Evolutionary conservation across 2,113 vertebrate species (phyloP).

Genomic region (Amazona vittata): DNA sequence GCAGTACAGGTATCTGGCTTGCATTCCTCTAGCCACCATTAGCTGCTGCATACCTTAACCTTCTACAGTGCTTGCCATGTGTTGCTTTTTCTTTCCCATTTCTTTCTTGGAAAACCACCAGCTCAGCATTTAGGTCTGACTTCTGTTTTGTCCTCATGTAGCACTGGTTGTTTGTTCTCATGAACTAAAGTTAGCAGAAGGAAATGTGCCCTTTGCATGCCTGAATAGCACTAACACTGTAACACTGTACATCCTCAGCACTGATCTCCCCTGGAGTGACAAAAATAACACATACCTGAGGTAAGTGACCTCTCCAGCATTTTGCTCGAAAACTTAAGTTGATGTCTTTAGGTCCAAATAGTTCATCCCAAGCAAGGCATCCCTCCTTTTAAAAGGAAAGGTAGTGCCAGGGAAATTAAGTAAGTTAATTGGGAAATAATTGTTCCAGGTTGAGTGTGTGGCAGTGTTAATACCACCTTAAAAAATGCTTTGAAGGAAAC

Average conservation of each 20-base stretch:
- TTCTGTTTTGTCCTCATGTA: not conserved
- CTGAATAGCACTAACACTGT: not conserved
- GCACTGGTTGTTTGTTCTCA: not conserved
- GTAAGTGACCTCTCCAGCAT: not conserved
- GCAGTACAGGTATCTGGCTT: conserved; percentile 84
- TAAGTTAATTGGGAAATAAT: not conserved
- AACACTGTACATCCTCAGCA: not conserved
- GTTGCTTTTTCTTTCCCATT: not conserved
- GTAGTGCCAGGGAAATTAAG: not conserved
- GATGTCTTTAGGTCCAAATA: not conserved
- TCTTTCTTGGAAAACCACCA: not conserved
- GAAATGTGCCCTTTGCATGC: not conserved
- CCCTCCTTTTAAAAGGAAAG: not conserved
- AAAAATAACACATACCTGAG: not conserved
- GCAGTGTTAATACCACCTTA: not conserved
- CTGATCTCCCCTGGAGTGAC: not conserved
- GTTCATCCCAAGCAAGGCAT: not conserved
- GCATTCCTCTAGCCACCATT: not conserved
- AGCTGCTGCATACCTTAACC: not conserved
- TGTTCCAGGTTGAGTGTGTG: fast-evolving
- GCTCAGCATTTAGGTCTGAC: not conserved
- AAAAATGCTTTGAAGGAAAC: not conserved
- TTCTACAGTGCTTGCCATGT: not conserved
- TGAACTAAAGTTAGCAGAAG: not conserved
- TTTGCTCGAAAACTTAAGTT: not conserved